Base-by-base conservation (phyloP, 1,140 invertebrate species). In the Musca vetustissima region DNA sequence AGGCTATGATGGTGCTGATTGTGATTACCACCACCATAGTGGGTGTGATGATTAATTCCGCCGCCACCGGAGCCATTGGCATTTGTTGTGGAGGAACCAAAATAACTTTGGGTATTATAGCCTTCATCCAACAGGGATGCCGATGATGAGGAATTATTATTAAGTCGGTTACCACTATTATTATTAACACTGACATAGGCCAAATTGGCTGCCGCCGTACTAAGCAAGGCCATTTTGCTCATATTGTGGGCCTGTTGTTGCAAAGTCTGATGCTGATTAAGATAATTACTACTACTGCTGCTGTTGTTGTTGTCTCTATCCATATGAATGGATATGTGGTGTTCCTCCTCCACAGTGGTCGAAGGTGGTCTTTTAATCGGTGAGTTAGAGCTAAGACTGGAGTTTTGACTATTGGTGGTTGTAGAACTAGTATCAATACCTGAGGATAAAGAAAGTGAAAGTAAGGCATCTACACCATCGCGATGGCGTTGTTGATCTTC, bases 391-490 rank as follows among this genome's bases (percentile, higher is more conserved):
- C 78, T 71, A 59, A 59, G 55, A 32, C 55, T 59, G 55, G 55
- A 59, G 25, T 59, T 59, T 59, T 77, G 78, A 71, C 75, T 75
- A 53, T 74, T 76, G 73, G 74, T 79, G 21, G n/a, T 76, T 73
- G 55, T 59, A 59, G 55, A 59, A 64, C 74, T 75, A 22, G 76
- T 75, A 17, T 75, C 71, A n/a, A 75, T 76, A 13, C 74, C 74
- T 32, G 79, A 72, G 25, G 71, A 77, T 3, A 78, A 71, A 7
- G 79, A 81, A 3, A 81, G 69, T 21, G 79, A 81, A 15, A 94
- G 80, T 50, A 94, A 80, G 0, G 92, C 92, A 73, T 93, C 91
- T 0, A 91, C 91, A 68, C 92, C 92, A 80, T 93, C 92, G 17
- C 88, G 90, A 61, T 92, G 90, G 72, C 90, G 90, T 61, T 90